Evolutionary conservation across 2,888 invertebrate species (phyloP).

Genomic region (Ophion ventricosus): DNA sequence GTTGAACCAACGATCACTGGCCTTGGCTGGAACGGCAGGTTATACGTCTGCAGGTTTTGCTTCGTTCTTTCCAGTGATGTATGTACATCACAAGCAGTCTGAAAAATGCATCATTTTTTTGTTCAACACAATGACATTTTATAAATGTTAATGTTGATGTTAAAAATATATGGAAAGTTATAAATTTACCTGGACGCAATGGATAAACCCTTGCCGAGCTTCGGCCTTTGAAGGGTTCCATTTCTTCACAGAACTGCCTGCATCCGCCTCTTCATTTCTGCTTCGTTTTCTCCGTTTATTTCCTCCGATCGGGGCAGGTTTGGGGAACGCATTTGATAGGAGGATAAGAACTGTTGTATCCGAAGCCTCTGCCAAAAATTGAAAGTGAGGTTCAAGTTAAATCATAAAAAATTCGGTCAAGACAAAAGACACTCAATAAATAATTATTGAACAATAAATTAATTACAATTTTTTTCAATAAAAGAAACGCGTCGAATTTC

Average conservation of each 20-base stretch:
- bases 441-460: slow-evolving; percentile 9
- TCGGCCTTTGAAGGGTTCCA: slow-evolving; percentile 9
- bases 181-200: too few species aligned
- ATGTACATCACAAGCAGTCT: slow-evolving; percentile 15
- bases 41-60: slow-evolving; percentile 8
- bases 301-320: slow-evolving; percentile 3
- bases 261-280: neutral
- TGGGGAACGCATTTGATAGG: slow-evolving; percentile 9
- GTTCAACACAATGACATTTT: slow-evolving; percentile 5
- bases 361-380: slow-evolving; percentile 7
- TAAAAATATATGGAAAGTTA: neutral
- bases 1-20: slow-evolving; percentile 13
- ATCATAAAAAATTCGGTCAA: neutral
- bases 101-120: slow-evolving; percentile 17
- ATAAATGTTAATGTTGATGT: too few species aligned
- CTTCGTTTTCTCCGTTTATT: slow-evolving; percentile 4
- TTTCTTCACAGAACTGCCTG: slow-evolving; percentile 15
- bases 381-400: neutral
- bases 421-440: slow-evolving; percentile 4
- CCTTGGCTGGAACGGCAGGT: slow-evolving; percentile 21
- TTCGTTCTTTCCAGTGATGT: slow-evolving; percentile 1
- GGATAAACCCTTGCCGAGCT: slow-evolving; percentile 14
- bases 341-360: slow-evolving; percentile 1
- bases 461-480: slow-evolving; percentile 7
- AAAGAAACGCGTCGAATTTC: slow-evolving; percentile 1